Conservation (phyloP, 2,113 vertebrate genomes). For the Nasalis larvatus region DNA sequence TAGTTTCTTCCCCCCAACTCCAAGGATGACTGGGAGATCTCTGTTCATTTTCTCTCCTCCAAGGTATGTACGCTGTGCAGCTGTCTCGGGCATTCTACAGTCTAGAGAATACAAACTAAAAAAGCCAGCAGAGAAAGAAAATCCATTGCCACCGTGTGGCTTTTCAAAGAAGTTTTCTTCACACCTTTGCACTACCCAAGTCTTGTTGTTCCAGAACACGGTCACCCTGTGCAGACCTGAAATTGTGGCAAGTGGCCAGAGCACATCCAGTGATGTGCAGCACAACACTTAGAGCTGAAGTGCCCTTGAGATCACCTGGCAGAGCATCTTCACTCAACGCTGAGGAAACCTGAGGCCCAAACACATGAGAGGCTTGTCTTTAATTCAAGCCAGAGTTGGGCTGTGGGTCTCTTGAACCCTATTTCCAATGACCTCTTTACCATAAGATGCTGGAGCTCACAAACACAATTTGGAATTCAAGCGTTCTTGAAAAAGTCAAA, state of each 20-base stretch:
- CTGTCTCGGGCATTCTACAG: not conserved
- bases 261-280: not conserved
- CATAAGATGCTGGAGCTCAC: not conserved
- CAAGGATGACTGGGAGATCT: not conserved
- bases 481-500: constrained; percentile 19
- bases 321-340: not conserved
- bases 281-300: not conserved
- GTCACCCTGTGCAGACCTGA: not conserved
- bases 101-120: not conserved
- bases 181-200: not conserved
- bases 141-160: constrained; percentile 57
- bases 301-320: not conserved
- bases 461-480: not conserved
- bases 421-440: not conserved
- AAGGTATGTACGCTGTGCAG: not conserved
- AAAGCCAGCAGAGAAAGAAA: not conserved
- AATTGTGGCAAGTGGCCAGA: not conserved
- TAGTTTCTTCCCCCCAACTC: not conserved
- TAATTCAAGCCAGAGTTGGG: not conserved
- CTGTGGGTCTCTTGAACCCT: not conserved
- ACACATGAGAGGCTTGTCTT: not conserved
- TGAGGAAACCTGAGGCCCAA: not conserved
- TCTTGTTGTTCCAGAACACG: not conserved
- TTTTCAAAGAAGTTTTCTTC: not conserved
- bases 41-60: not conserved